Evolutionary conservation across 2,888 invertebrate species (phyloP), one percentile per base, ranked within the genome.

Genomic region (Palloptera scutellata): DNA sequence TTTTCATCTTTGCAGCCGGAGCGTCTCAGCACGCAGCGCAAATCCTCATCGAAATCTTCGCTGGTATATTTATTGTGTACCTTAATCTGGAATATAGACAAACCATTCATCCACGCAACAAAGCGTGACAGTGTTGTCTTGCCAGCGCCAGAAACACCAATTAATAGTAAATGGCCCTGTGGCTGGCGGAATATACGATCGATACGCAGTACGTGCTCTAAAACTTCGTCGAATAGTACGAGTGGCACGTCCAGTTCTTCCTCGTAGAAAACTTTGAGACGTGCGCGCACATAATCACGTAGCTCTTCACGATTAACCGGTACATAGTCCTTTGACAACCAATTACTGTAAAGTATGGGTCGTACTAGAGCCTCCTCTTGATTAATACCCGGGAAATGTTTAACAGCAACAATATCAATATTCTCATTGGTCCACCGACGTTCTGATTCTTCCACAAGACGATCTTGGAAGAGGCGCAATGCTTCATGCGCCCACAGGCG

Each of bases 401-500:
- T 95, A 84, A 94, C 87, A 1, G 94, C 97, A 0, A 97, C 95
- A 45, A 88, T 88, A 83, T 99, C 97, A 73, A 99, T 96, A 81
- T 98, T 96, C 78, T 98, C 96, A 82, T 98, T 98, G 2, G 99
- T 99, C 99, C 99, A 99, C 64, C 91, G 89, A 60, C 99, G 89
- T 84, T 99, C 99, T 0, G 91, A 87, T 73, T 98, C 97, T 68
- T 97, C 96, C 1, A 99, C 98, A 74, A 99, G 87, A 81, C 95
- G 89, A 84, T 95, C 95, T 68, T 76, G 57, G 92, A 99, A 99
- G 41, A 99, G 89, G 57, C 99, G 90, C 6, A 99, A 88, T 0
- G 97, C 99, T 87, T 99, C 99, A 84, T 99, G 99, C 0, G 98
- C 98, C 98, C 98, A 99, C 20, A 99, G 87, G n/a, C 99, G 89